phyloP scores from a whole-genome alignment of 1,140 invertebrate genomes.

The Cotesia chilonis region DNA sequence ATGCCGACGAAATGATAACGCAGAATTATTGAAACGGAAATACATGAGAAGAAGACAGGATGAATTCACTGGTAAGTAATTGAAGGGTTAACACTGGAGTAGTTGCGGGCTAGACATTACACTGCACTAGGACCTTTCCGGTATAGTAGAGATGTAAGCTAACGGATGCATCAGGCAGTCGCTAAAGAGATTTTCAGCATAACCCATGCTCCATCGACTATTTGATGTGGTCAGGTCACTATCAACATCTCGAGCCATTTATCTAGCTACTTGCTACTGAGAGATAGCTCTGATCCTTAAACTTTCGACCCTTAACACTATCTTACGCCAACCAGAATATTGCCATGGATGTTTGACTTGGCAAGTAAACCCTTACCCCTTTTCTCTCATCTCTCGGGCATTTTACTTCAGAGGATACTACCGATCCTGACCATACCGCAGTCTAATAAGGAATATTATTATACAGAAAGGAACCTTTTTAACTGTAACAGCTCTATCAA shows the following conservation, averaged over 20 bases:
- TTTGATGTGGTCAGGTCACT: conserved; percentile 33
- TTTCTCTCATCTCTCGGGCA: conserved; percentile 16
- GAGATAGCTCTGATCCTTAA: conserved; percentile 16
- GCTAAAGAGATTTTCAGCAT: conserved; percentile 29
- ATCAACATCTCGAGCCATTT: conserved; percentile 23
- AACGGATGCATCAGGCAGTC: neutral
- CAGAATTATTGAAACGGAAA: conserved; percentile 14
- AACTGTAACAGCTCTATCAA: conserved; percentile 31
- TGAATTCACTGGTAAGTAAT: conserved; percentile 20
- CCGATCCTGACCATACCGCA: conserved; percentile 39
- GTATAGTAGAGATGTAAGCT: conserved; percentile 1
- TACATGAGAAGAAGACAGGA: conserved; percentile 12
- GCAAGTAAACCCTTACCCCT: conserved; percentile 51
- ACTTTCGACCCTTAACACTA: conserved; percentile 44
- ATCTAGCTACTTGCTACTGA: conserved; percentile 18
- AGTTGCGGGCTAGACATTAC: neutral
- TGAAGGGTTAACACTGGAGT: neutral
- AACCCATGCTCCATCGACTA: neutral
- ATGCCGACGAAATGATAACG: conserved; percentile 5
- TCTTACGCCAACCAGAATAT: conserved; percentile 55
- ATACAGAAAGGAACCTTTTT: conserved; percentile 42
- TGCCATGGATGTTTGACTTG: conserved; percentile 59
- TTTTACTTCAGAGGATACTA: conserved; percentile 12
- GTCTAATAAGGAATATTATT: conserved; percentile 59
- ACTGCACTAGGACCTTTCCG: neutral